These are phyloP conservation scores for Phalera bucephala DNA, from an alignment of 2,888 invertebrate species.

Conservation along the genomic window DNA sequence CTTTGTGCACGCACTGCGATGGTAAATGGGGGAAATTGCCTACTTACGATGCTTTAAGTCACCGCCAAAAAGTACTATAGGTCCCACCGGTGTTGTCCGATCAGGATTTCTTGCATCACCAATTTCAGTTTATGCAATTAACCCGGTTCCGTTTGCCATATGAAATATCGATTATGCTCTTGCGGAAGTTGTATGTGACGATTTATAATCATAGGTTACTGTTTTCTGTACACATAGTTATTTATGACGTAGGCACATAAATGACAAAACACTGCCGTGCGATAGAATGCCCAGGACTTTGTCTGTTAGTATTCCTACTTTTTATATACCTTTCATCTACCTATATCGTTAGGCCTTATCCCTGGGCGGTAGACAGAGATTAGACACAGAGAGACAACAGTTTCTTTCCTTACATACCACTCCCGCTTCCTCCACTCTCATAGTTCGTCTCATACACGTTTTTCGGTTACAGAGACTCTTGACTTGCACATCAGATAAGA, in stretches of 20 bases:
- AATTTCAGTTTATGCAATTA: constrained; percentile 45
- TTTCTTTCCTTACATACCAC: no score
- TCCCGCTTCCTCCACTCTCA: no score
- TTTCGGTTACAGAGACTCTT: no score
- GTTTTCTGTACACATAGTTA: constrained; percentile 6
- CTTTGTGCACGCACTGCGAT: constrained; percentile 17
- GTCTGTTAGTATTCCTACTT: no score
- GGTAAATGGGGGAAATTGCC: constrained; percentile 17
- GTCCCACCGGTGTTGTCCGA: constrained; percentile 5
- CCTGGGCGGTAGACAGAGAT: no score
- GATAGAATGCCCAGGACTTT: no score
- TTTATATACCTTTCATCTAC: no score
- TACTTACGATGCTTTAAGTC: constrained; percentile 5
- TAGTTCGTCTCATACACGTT: no score
- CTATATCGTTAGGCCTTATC: no score
- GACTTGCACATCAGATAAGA: no score
- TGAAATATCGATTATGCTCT: constrained; percentile 43
- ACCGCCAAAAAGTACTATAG: background rate
- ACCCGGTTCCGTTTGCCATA: constrained; percentile 54
- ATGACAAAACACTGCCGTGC: no score
- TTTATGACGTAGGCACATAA: background rate
- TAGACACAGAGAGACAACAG: no score
- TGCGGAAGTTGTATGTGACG: constrained; percentile 37
- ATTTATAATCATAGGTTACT: constrained; percentile 27
- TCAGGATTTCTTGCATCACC: constrained; percentile 37